Evolutionary conservation across 2,113 vertebrate genomes (phyloP).

Genomic region (Cyphomyrus plagiostoma): DNA sequence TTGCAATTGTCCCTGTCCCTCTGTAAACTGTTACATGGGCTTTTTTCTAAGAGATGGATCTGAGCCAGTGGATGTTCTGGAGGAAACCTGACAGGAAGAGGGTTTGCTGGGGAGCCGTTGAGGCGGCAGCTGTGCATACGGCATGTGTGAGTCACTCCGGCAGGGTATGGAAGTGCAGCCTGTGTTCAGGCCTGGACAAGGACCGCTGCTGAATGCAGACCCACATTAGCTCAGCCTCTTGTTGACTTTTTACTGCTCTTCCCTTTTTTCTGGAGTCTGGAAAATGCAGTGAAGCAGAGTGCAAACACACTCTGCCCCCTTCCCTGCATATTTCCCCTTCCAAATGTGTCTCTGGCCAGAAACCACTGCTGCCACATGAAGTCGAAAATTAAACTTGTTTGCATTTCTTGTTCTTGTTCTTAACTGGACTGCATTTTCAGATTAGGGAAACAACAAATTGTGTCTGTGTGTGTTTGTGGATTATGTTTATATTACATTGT

Average conservation of each 20-base stretch:
- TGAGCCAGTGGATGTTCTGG: conserved; percentile 9
- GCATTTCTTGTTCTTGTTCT: conserved; percentile 15
- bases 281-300: background rate
- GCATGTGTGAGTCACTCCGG: conserved; percentile 8
- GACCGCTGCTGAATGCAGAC: background rate
- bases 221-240: background rate
- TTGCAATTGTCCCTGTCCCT: background rate
- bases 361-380: conserved; percentile 8
- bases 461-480: background rate
- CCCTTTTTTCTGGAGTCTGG: background rate
- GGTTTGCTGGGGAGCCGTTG: conserved; percentile 3
- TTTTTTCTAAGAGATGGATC: background rate
- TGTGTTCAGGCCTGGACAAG: background rate
- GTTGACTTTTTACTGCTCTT: background rate
- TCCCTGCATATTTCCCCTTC: background rate
- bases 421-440: background rate
- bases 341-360: background rate
- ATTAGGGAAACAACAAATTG: background rate
- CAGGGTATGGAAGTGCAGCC: background rate
- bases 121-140: conserved; percentile 1
- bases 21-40: background rate
- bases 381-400: conserved; percentile 10
- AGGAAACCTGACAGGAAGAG: conserved; percentile 11
- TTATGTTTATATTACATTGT: too few species aligned
- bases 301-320: background rate